Evolutionary conservation across 2,797 vertebrate genomes (phyloP), one percentile per base, ranked within the genome.

Genomic region (Girardinus metallicus): DNA sequence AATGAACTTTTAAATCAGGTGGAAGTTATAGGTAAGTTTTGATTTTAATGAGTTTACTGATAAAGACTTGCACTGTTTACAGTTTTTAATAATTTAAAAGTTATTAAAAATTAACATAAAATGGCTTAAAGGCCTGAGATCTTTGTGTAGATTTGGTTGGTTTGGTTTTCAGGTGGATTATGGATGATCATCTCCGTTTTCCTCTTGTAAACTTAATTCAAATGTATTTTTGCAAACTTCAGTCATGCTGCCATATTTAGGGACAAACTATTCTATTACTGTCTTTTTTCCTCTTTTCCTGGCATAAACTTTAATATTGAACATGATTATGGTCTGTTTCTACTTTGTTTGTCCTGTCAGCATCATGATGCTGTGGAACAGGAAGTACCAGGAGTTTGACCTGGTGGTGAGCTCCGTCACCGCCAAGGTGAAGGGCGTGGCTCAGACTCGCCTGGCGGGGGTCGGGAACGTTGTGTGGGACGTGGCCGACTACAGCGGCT

Each of bases 391-490:
- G 89, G 90, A 95, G 89, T 96, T 93, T 2, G 97, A 97, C 80
- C 86, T 94, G 5, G 85, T 97, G 3, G 96, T 96, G 86, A 98
- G 97, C 85, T 97, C 97, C 0, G 92, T 97, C 78, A 95, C 95
- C 51, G 93, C 95, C 70, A 97, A 93, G 88, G 95, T 97, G 85
- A 98, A 98, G 81, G 96, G 97, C 0, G 86, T 96, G 0, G 95
- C 95, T 12, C 83, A 95, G 83, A 73, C 79, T 1, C 83, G 77
- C 49, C 77, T 93, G 5, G 83, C 89, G 0, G 93, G 91, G 13
- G 10, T 90, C 0, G 94, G 89, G 2, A 46, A 49, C 3, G 82
- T 89, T 8, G 76, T 97, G 81, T 97, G 97, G 87, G 97, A 97
- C 46, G 90, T 92, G 0, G 96, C 95, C 0, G 97, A 98, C 94